These are phyloP conservation scores for Melopsittacus undulatus DNA, from an alignment of 2,797 vertebrate species.

Conservation along the genomic window DNA sequence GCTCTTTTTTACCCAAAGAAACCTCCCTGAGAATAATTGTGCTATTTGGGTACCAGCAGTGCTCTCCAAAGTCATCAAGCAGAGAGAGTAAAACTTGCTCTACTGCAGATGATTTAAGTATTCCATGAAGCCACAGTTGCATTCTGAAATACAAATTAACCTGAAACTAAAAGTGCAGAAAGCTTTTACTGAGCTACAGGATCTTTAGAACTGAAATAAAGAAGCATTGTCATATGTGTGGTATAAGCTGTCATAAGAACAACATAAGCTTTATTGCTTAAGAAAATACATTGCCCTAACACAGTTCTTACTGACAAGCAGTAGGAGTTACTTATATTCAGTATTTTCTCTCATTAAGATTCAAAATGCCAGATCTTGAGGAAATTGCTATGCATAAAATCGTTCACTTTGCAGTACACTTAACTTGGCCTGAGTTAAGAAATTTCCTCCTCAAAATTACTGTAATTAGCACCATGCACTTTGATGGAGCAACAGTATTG, in stretches of 20 bases:
- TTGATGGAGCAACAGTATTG: not conserved
- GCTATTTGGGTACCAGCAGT: not conserved
- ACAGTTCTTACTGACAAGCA: not conserved
- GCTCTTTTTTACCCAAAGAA: not conserved
- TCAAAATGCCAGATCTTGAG: not conserved
- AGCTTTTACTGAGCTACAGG: not conserved
- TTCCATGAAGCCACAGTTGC: not conserved
- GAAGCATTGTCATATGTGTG: not conserved
- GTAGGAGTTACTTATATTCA: not conserved
- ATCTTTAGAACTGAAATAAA: not conserved
- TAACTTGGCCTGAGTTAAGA: not conserved
- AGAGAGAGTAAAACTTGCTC: not conserved
- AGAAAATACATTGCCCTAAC: not conserved
- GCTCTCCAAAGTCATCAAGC: not conserved
- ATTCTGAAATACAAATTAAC: conserved; percentile 16
- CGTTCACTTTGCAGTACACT: not conserved
- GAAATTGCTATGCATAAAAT: not conserved
- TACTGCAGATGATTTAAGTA: not conserved
- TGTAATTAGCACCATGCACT: not conserved
- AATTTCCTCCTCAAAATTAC: not conserved
- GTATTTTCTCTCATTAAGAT: not conserved
- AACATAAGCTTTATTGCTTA: not conserved
- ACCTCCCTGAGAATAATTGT: not conserved
- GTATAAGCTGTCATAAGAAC: not conserved
- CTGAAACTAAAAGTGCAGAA: not conserved